phyloP scores from a whole-genome alignment of 2,113 vertebrate genomes.

The Oenanthe oenanthe region DNA sequence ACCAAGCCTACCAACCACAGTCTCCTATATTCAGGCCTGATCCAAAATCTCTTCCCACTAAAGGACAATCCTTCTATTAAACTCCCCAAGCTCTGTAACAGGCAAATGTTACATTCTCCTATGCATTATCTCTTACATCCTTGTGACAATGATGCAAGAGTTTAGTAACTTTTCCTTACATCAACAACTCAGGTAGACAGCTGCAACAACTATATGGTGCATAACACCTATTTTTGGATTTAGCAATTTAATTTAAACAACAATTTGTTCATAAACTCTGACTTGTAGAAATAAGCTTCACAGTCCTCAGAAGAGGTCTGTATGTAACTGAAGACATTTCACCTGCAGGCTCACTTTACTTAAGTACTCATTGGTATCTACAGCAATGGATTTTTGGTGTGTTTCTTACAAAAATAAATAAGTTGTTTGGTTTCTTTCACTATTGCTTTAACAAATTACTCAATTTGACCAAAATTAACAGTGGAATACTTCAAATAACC shows the following conservation, averaged over 20 bases:
- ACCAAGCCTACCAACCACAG: background rate
- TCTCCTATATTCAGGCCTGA: background rate
- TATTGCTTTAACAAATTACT: background rate
- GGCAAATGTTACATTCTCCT: background rate
- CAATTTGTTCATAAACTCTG: background rate
- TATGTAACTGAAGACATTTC: background rate
- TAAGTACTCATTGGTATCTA: background rate
- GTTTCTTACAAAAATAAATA: background rate
- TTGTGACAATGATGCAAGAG: background rate
- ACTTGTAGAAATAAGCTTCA: background rate
- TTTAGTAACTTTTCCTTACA: background rate
- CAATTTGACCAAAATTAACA: background rate
- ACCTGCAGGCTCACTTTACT: background rate
- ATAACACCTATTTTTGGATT: background rate
- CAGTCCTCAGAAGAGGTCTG: background rate
- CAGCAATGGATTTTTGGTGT: background rate
- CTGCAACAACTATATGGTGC: background rate
- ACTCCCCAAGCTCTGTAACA: background rate
- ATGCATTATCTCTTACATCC: background rate
- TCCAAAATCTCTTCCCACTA: background rate
- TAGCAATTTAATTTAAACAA: background rate
- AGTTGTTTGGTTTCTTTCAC: background rate
- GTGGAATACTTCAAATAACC: background rate
- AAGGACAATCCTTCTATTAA: background rate
- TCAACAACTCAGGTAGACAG: background rate